Percentiles rank a stretch among this genome's conserved stretches.
phyloP scores from a whole-genome alignment of 2,888 invertebrate genomes.

The Orchesella flavescens region DNA sequence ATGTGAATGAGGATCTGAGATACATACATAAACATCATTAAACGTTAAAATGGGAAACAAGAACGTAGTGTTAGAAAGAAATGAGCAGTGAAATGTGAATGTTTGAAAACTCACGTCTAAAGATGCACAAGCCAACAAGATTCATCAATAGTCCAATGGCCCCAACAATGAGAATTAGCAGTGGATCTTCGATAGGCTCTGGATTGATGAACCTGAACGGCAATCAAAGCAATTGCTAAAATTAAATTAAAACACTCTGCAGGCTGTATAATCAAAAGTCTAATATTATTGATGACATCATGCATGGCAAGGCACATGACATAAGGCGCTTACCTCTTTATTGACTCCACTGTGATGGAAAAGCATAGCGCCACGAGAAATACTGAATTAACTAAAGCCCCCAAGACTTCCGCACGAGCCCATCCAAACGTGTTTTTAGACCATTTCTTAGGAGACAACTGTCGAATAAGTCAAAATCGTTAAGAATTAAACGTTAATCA shows the following conservation, averaged over 20 bases:
- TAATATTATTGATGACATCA: neutral
- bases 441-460: constrained; percentile 98
- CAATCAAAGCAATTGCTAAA: neutral
- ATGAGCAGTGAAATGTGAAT: too few relatives aligned
- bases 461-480: neutral
- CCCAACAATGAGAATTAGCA: constrained; percentile 90
- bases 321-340: constrained; percentile 82
- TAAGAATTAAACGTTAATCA: neutral
- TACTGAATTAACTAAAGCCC: constrained; percentile 97
- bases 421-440: constrained; percentile 99
- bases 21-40: neutral
- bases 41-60: too few relatives aligned
- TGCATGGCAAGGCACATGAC: too few relatives aligned
- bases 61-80: too few relatives aligned
- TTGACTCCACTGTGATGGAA: constrained; percentile 96
- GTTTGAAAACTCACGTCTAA: constrained; percentile 82
- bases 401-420: constrained; percentile 98
- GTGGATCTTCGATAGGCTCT: constrained; percentile 87
- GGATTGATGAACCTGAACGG: constrained; percentile 81
- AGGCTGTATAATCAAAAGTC: neutral
- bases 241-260: neutral
- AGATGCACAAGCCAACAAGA: constrained; percentile 90
- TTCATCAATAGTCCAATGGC: constrained; percentile 91
- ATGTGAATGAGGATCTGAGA: constrained; percentile 17
- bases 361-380: constrained; percentile 98